Evolutionary conservation across 1,140 invertebrate genomes (phyloP), one percentile per base, ranked within the genome.

Genomic region (Procambarus clarkii): DNA sequence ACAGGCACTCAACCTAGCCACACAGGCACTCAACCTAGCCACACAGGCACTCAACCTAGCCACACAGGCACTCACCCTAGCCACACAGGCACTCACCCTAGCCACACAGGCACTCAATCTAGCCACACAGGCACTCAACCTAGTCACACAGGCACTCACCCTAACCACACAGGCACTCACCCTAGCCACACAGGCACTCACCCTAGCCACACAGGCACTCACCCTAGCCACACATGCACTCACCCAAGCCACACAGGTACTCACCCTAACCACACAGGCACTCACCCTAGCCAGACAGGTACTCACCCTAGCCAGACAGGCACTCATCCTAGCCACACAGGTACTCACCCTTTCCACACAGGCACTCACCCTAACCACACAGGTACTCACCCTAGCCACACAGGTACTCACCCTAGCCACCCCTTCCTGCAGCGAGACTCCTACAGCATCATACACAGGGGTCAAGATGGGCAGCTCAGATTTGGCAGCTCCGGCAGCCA

Each of bases 401-500:
- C 13, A 7, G 18, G 21, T 44, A 80, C 87, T 88, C 64, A 88
- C 78, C 79, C 48, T 46, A 4, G 80, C 69, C 44, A 91, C 76
- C 4, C 71, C 50, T 15, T 91, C 88, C 45, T 74, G 76, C 24
- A 84, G 82, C 0, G 87, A 21, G 9, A 74, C 71, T 1, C 54
- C 74, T 46, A 91, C 15, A 5, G 89, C 82, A 8, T 91, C 89
- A 34, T 85, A 91, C 71, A 91, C 76, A 15, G 89, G 89, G 2
- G 82, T 50, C 18, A 91, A 74, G 3, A 91, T 85, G 1, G 89
- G 89, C 34, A 91, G 15, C 74, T 91, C 89, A 13, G 74, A 44
- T 54, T 86, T 91, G 7, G 76, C 76, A 0, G 79, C 64, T 54
- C 54, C 89, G 15, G 81, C 74, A 2, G 82, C 34, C n/a, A 91